Conservation (phyloP, 2,113 vertebrate genomes). For the Notothenia coriiceps region DNA sequence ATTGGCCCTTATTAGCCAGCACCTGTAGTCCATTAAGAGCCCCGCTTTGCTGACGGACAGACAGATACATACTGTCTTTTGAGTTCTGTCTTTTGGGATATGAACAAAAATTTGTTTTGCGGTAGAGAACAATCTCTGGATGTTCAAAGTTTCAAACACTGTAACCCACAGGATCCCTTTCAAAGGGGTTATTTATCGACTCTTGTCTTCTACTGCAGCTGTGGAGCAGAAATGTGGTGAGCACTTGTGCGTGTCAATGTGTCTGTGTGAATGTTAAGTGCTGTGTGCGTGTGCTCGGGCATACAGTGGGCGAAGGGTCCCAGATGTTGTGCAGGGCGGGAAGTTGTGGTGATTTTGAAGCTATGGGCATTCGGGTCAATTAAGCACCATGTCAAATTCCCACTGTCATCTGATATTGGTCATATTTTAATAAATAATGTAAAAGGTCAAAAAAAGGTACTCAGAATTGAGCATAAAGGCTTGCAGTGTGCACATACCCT, state of each 20-base stretch:
- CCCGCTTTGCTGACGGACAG: constrained; percentile 36
- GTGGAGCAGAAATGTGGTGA: constrained; percentile 71
- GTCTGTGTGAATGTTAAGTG: constrained; percentile 48
- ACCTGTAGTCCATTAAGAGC: constrained; percentile 70
- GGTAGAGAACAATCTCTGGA: constrained; percentile 50
- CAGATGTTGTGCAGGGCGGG: constrained; percentile 49
- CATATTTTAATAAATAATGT: too few species aligned
- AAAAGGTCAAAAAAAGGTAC: too few species aligned
- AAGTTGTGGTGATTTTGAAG: constrained; percentile 42
- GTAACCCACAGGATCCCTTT: constrained; percentile 55
- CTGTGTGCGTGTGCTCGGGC: constrained; percentile 16
- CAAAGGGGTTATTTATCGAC: constrained; percentile 68
- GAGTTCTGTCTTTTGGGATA: constrained; percentile 41
- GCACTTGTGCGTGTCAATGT: constrained; percentile 59
- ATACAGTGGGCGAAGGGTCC: constrained; percentile 38
- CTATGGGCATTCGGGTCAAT: background rate
- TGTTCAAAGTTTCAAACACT: constrained; percentile 54
- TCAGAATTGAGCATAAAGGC: too few species aligned
- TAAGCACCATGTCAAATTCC: too few species aligned
- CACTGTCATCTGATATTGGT: too few species aligned
- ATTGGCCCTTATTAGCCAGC: constrained; percentile 72
- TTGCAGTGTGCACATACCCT: too few species aligned
- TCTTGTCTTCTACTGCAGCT: constrained; percentile 56
- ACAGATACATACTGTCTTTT: constrained; percentile 41
- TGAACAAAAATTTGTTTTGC: constrained; percentile 35